These are phyloP conservation scores for Rhinolophus sinicus DNA, from an alignment of 2,113 vertebrate genomes.

Conservation along the genomic window DNA sequence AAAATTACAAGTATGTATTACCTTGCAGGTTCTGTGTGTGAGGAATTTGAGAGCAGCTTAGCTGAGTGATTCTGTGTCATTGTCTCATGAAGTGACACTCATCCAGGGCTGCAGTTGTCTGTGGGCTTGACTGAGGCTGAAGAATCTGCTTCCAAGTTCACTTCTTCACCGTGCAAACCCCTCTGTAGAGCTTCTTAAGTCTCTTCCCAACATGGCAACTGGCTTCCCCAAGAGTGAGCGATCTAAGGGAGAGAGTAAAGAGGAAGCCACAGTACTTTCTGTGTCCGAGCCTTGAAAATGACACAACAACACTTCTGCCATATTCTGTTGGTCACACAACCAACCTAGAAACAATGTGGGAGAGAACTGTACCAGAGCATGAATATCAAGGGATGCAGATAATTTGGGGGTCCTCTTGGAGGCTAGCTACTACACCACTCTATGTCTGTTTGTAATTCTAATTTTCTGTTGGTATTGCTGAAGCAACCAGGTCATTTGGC, in stretches of 20 bases:
- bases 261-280: neutral
- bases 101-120: neutral
- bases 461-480: neutral
- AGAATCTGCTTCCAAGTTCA: neutral
- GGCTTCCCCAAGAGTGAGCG: neutral
- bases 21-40: neutral
- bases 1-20: neutral
- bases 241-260: neutral
- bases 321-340: neutral
- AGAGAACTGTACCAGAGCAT: neutral
- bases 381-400: neutral
- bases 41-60: neutral
- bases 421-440: neutral
- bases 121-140: neutral
- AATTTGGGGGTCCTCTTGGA: neutral
- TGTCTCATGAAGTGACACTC: neutral
- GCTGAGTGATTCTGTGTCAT: neutral
- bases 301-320: neutral
- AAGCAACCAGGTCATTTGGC: neutral
- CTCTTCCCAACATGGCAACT: neutral
- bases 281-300: neutral
- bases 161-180: neutral
- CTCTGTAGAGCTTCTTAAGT: neutral
- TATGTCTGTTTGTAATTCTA: neutral
- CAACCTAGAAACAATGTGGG: neutral